A percentile compares a stretch with the other conserved stretches of the same genome.
Conservation (phyloP, 2,797 vertebrate genomes). For the Labeo calbasu region DNA sequence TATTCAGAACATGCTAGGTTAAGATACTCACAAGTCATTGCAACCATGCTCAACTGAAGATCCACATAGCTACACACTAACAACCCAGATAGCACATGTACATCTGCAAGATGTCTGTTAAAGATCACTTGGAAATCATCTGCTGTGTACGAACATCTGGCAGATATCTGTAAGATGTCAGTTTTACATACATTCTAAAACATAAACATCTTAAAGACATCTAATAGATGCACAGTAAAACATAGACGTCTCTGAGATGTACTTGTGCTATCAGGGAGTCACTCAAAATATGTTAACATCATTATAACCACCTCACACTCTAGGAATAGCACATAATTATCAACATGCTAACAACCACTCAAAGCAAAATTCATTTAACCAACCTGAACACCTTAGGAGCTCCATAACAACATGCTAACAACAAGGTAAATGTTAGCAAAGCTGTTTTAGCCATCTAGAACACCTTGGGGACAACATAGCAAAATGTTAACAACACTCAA, state of each 20-base stretch:
- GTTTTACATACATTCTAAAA: no score
- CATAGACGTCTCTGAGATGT: no score
- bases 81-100: no score
- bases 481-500: neutral
- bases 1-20: neutral
- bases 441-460: neutral
- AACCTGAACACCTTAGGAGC: neutral
- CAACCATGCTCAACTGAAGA: neutral
- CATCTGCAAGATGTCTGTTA: no score
- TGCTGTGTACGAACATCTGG: no score
- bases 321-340: neutral
- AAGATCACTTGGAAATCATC: no score
- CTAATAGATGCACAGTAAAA: no score
- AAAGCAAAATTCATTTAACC: neutral
- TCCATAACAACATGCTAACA: neutral
- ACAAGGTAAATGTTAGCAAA: neutral
- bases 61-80: no score
- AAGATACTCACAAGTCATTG: neutral
- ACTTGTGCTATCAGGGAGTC: no score
- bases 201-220: no score
- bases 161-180: no score
- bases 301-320: neutral
- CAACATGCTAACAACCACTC: neutral
- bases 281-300: neutral
- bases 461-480: neutral